A percentile compares a stretch with the other conserved stretches of the same genome.
Evolutionary conservation across 1,140 invertebrate species (phyloP).

Genomic region (Brachionus manjavacas): DNA sequence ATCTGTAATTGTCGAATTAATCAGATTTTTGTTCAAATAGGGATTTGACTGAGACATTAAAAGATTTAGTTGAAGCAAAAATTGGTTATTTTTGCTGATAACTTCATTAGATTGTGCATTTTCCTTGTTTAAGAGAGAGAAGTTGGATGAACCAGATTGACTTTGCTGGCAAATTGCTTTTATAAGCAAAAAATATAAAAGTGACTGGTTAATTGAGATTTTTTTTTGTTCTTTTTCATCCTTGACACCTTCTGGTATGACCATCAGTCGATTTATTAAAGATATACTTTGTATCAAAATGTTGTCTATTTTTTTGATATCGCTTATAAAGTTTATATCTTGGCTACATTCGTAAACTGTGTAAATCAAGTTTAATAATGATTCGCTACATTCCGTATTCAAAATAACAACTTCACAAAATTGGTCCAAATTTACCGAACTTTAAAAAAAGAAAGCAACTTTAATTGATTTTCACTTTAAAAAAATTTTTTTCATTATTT

Average conservation of each 20-base stretch:
- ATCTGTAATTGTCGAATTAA: not conserved
- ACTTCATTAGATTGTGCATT: not conserved
- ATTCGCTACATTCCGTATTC: conserved; percentile 39
- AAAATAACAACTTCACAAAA: conserved; percentile 28
- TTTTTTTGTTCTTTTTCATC: not conserved
- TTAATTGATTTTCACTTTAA: no score
- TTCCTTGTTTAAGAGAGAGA: not conserved
- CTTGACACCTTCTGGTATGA: not conserved
- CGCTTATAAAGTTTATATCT: not conserved
- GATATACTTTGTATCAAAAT: conserved; percentile 30
- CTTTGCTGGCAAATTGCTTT: conserved; percentile 28
- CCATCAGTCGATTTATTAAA: conserved; percentile 9
- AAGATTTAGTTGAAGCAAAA: conserved; percentile 26
- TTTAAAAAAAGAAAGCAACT: not conserved
- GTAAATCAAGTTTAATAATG: conserved; percentile 5
- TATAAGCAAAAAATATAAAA: not conserved
- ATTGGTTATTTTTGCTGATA: conserved; percentile 18
- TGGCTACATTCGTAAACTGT: conserved; percentile 1
- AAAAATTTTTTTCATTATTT: no score
- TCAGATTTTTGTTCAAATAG: conserved; percentile 14
- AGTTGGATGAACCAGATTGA: not conserved
- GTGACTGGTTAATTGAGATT: not conserved
- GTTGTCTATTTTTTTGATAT: not conserved
- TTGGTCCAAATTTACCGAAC: not conserved
- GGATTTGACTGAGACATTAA: conserved; percentile 19